Conservation (phyloP, 2,888 invertebrate genomes). For the Cheilosia variabilis region DNA sequence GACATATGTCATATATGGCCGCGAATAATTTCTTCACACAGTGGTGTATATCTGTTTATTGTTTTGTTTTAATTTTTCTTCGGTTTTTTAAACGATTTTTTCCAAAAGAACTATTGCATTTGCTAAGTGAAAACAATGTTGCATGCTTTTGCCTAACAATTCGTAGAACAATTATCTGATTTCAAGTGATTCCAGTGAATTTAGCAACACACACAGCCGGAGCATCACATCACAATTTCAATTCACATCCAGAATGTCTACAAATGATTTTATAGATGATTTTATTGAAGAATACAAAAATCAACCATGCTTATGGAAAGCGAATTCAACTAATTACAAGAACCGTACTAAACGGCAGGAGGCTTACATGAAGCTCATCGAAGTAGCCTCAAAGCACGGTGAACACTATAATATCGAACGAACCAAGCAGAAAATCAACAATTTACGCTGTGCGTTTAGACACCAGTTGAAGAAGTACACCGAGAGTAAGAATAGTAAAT, state of each 20-base stretch:
- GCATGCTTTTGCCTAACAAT: slow-evolving; percentile 35
- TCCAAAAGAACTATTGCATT: slow-evolving; percentile 47
- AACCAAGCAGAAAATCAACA: slow-evolving; percentile 83
- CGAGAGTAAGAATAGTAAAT: slow-evolving; percentile 81
- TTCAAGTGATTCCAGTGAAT: slow-evolving; percentile 50
- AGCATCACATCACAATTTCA: slow-evolving; percentile 46
- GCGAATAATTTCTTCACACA: slow-evolving; percentile 63
- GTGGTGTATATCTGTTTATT: slow-evolving; percentile 75
- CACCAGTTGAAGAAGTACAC: slow-evolving; percentile 82
- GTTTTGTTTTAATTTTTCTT: slow-evolving; percentile 73
- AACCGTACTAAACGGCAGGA: slow-evolving; percentile 82
- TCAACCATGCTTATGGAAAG: slow-evolving; percentile 83
- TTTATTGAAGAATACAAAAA: slow-evolving; percentile 83
- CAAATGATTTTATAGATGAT: slow-evolving; percentile 82
- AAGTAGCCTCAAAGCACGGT: slow-evolving; percentile 83
- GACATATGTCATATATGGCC: slow-evolving; percentile 74
- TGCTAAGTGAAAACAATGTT: slow-evolving; percentile 56
- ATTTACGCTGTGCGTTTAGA: slow-evolving; percentile 82
- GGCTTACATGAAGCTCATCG: slow-evolving; percentile 82
- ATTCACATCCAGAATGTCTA: slow-evolving; percentile 72
- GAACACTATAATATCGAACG: slow-evolving; percentile 83
- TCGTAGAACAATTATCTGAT: slow-evolving; percentile 23
- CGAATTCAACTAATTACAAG: slow-evolving; percentile 82
- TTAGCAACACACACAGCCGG: slow-evolving; percentile 7
- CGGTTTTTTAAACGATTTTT: slow-evolving; percentile 41